Percentiles rank a stretch among this genome's conserved stretches.
These are phyloP conservation scores for Sphenopsis melanotis DNA, from an alignment of 2,797 vertebrate species.

Conservation along the genomic window DNA sequence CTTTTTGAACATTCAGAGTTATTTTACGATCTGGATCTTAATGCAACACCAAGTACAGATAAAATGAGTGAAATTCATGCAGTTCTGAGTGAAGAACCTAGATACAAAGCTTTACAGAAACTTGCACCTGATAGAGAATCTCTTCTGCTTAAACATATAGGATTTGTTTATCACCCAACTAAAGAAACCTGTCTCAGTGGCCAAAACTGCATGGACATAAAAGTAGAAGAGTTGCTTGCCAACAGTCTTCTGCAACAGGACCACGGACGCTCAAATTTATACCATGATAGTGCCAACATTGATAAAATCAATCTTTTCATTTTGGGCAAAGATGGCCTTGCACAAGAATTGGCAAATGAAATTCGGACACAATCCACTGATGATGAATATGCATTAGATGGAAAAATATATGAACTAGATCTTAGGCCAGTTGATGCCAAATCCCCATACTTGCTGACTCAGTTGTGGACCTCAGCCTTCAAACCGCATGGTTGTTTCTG, in stretches of 20 bases:
- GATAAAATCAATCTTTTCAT: slow-evolving; percentile 98
- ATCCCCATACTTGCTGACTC: slow-evolving; percentile 90
- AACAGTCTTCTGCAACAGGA: slow-evolving; percentile 92
- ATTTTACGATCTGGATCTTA: slow-evolving; percentile 98
- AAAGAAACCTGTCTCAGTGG: slow-evolving; percentile 99
- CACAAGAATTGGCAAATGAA: slow-evolving; percentile 96
- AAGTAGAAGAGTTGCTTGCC: slow-evolving; percentile 93
- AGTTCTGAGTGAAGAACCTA: slow-evolving; percentile 95
- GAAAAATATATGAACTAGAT: slow-evolving; percentile 97
- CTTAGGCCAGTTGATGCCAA: slow-evolving; percentile 93
- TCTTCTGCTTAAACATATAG: slow-evolving; percentile 97
- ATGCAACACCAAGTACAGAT: slow-evolving; percentile 96
- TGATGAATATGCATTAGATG: slow-evolving; percentile 97
- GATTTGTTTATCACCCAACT: slow-evolving; percentile 98
- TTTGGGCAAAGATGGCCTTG: slow-evolving; percentile 93
- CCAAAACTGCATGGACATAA: slow-evolving; percentile 94
- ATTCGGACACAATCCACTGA: slow-evolving; percentile 97
- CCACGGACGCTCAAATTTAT: slow-evolving; percentile 88
- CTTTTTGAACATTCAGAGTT: slow-evolving; percentile 98
- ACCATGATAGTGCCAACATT: slow-evolving; percentile 92
- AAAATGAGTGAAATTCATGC: slow-evolving; percentile 99
- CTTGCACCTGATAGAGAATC: slow-evolving; percentile 97
- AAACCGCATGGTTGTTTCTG: slow-evolving; percentile 98
- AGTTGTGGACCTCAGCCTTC: slow-evolving; percentile 90
- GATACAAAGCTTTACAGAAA: slow-evolving; percentile 98